Evolutionary conservation across 1,140 invertebrate species (phyloP).

Genomic region (Venustaconcha ellipsiformis): DNA sequence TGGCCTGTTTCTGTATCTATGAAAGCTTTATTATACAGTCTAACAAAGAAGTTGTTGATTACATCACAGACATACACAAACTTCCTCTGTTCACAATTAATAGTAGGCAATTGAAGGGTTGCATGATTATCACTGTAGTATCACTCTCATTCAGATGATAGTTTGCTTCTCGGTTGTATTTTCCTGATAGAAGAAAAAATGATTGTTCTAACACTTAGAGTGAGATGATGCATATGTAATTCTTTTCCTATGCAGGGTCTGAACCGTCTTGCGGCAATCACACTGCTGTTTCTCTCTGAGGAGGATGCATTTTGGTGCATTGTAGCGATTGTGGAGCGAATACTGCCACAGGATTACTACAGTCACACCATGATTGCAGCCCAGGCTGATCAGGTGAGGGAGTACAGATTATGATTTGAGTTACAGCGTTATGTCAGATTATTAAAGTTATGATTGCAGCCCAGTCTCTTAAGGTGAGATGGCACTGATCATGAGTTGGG

Average conservation of each 20-base stretch:
- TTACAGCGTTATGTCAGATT: constrained; percentile 51
- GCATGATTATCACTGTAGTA: too few species aligned
- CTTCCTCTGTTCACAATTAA: too few species aligned
- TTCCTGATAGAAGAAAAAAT: too few species aligned
- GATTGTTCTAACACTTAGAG: too few species aligned
- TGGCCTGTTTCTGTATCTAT: too few species aligned
- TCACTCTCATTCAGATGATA: too few species aligned
- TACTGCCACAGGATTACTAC: constrained; percentile 74
- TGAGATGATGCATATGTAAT: too few species aligned
- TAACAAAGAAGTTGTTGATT: too few species aligned
- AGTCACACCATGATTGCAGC: constrained; percentile 71
- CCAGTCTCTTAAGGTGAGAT: constrained; percentile 73
- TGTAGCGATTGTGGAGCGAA: constrained; percentile 72
- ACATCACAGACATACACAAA: too few species aligned
- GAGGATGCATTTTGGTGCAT: constrained; percentile 76
- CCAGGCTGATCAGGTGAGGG: constrained; percentile 73
- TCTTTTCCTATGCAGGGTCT: constrained; percentile 68
- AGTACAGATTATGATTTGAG: background rate
- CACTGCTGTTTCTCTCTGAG: constrained; percentile 73
- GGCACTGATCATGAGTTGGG: background rate
- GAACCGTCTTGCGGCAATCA: constrained; percentile 74
- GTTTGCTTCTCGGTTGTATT: too few species aligned
- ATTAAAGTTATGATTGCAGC: constrained; percentile 73
- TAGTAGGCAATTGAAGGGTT: too few species aligned
- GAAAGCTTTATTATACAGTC: too few species aligned